These are phyloP conservation scores for Rhizomys pruinosus DNA, from an alignment of 2,113 vertebrate species.

Conservation along the genomic window DNA sequence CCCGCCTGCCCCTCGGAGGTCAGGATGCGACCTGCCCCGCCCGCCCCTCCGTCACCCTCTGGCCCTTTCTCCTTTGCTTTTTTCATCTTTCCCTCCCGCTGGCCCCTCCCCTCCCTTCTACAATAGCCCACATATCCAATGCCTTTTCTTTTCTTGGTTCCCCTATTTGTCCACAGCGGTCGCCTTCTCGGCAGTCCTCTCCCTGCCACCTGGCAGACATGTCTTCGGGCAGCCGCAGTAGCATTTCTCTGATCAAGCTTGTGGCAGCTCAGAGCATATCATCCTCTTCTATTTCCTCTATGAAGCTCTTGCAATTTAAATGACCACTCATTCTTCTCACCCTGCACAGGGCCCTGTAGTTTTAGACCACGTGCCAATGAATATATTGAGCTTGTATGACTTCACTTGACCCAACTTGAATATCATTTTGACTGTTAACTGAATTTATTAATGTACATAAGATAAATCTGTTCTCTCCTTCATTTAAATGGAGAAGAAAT, in stretches of 20 bases:
- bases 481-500: slow-evolving; percentile 48
- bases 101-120: not conserved
- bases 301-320: slow-evolving; percentile 17
- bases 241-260: not conserved
- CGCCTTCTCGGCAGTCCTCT: not conserved
- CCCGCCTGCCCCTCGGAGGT: not conserved
- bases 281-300: not conserved
- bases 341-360: slow-evolving; percentile 23
- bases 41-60: not conserved
- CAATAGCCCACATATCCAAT: not conserved
- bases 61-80: not conserved
- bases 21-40: not conserved
- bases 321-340: not conserved
- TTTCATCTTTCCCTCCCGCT: not conserved
- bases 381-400: slow-evolving; percentile 51
- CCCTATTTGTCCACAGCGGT: not conserved
- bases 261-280: not conserved
- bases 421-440: slow-evolving; percentile 55
- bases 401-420: slow-evolving; percentile 62
- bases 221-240: not conserved
- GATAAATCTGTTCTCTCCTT: slow-evolving; percentile 53
- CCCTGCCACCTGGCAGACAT: not conserved
- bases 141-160: not conserved
- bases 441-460: slow-evolving; percentile 46
- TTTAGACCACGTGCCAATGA: slow-evolving; percentile 46